Percentiles rank a stretch among this genome's conserved stretches.
phyloP scores from a whole-genome alignment of 1,140 invertebrate genomes.

The Calliphora vicina region DNA sequence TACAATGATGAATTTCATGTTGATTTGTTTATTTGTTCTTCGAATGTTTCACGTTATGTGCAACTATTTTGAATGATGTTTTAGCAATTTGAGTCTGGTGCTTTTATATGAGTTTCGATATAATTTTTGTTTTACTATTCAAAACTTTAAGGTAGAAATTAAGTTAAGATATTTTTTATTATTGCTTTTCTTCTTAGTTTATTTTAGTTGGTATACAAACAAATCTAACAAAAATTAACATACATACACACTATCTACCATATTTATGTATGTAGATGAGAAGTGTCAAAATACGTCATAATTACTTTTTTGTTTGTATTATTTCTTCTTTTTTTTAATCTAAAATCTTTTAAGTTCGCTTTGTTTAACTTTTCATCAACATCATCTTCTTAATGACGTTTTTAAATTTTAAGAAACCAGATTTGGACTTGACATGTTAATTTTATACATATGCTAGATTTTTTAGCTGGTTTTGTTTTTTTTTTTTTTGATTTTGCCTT shows the following conservation, averaged over 20 bases:
- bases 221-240: too few relatives aligned
- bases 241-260: too few relatives aligned
- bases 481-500: neutral
- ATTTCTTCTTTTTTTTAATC: neutral
- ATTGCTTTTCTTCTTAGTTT: too few relatives aligned
- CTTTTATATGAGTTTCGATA: neutral
- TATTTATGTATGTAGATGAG: too few relatives aligned
- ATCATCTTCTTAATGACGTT: neutral
- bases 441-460: neutral
- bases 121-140: neutral
- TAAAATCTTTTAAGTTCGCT: neutral
- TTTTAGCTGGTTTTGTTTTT: neutral
- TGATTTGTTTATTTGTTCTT: constrained; percentile 28
- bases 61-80: neutral
- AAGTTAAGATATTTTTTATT: neutral
- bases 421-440: neutral
- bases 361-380: neutral
- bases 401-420: neutral
- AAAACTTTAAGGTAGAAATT: neutral
- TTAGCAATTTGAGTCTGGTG: neutral
- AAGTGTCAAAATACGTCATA: neutral
- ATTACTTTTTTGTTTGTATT: neutral
- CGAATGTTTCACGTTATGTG: neutral
- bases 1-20: constrained; percentile 45
- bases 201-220: too few relatives aligned